Base-by-base conservation (phyloP, 2,888 invertebrate genomes). In the Thecocarcelia acutangulata region DNA sequence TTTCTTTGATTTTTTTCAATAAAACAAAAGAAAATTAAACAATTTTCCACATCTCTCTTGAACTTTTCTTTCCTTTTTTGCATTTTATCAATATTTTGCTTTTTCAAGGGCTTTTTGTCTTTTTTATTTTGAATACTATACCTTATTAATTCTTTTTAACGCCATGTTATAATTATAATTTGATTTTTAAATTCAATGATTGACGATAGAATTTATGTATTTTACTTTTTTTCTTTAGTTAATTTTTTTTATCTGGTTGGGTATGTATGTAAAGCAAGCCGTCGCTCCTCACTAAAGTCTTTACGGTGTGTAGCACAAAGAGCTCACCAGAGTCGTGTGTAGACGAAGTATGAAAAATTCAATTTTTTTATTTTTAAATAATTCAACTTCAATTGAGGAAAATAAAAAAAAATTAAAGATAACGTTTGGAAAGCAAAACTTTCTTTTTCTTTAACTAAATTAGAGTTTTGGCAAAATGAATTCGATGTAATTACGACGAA, bases 91-190 rank as follows among this genome's bases (percentile, higher is more conserved):
- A 86, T 85, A 85, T 80, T 50, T 84, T 76, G 72, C 40, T 75
- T 84, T 84, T 79, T 77, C 48, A 70, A 63, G 83, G 82, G 74
- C 73, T 79, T 73, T 59, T 82, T 79, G 84, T 84, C n/a, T 64
- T 85, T 85, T 84, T 83, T 15, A 21, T 63, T 64, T 64, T 56
- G 24, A 83, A 84, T 73, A 87, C 89, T 88, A 87, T 90, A 90
- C 90, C 96, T 97, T 97, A 94, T 97, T 97, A 94, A 97, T 97
- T 96, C 97, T 95, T 95, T 97, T 97, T 95, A 97, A 96, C 94
- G 97, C 97, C 97, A 97, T 97, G 94, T 94, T 90, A 87, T 88
- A 86, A 58, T 87, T 87, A 87, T 86, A 88, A 89, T 89, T 89
- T 89, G 87, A 89, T 89, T 66, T 87, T 77, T 80, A 78, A 78